Evolutionary conservation across 2,888 invertebrate species (phyloP).

Genomic region (Theodoxus fluviatilis): DNA sequence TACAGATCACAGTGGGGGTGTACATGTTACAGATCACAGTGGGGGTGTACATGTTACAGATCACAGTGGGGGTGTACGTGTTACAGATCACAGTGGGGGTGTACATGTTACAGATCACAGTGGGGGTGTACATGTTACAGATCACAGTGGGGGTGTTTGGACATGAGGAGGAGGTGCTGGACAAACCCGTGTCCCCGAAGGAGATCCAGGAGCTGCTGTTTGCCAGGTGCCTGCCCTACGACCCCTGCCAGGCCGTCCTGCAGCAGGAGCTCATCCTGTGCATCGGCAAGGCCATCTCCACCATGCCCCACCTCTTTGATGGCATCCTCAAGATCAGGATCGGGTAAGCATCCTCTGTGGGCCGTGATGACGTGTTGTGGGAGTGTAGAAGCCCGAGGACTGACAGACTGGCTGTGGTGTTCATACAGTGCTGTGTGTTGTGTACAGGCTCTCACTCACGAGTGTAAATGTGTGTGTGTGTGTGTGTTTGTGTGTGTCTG

Average conservation of each 20-base stretch:
- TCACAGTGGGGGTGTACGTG: no score
- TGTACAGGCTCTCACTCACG: background rate
- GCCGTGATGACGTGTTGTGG: no score
- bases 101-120: no score
- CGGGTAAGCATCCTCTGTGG: constrained; percentile 67
- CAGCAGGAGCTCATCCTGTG: constrained; percentile 94
- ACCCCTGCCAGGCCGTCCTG: constrained; percentile 89
- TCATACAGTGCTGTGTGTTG: background rate
- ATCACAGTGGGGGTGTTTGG: constrained; percentile 93
- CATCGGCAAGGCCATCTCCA: constrained; percentile 90
- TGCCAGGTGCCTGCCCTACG: constrained; percentile 71
- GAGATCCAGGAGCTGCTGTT: constrained; percentile 94
- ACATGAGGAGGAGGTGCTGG: constrained; percentile 87
- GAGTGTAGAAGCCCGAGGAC: background rate
- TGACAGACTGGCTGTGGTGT: background rate
- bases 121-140: no score
- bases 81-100: no score
- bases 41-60: no score
- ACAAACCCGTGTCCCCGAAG: constrained; percentile 95
- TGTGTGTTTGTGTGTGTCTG: background rate
- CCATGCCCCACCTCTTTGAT: constrained; percentile 90
- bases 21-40: no score
- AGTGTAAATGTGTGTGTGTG: background rate
- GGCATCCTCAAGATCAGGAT: constrained; percentile 86
- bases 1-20: no score